Evolutionary conservation across 2,113 vertebrate species (phyloP), one percentile per base, ranked within the genome.

Genomic region (Silurus meridionalis): DNA sequence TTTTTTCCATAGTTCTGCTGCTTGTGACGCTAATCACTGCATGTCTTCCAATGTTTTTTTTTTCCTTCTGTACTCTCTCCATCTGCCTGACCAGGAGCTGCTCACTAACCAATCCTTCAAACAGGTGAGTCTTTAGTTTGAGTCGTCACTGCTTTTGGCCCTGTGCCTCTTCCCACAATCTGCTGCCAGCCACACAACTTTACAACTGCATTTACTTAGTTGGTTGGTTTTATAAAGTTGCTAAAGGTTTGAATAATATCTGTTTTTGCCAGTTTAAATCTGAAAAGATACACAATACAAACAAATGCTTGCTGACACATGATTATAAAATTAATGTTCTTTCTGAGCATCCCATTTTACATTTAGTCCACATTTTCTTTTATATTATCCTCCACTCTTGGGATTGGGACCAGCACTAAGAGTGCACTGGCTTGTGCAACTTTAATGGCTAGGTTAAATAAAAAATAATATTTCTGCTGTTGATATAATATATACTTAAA

Each of bases 91-190:
- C 92, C 96, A 99, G 97, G 97, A 99, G 93, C 96, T 97, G 95
- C 94, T 99, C 95, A 97, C 96, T 97, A 98, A 98, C 94, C 94
- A 96, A 93, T 95, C 95, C 94, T 97, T 94, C 93, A 97, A 96
- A 93, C 96, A 97, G 97, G 97, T 98, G 93, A 98, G 97, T 97
- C 92, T 63, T 82, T 80, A 69, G 60, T 88, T 63, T 61, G 83
- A 61, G 15, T 17, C 80, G 25, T 66, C 60, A 66, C 80, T 55
- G 61, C 58, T 13, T 67, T 78, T 83, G 57, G 55, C 66, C 10
- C 37, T 72, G 63, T 72, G 55, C 46, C 21, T 61, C 46, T 52
- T 80, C 37, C 21, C 77, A 53, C 75, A 55, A 46, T 67, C 63
- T 67, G 84, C 84, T 80, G 75, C 21, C 46, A 85, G 84, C 48